Conservation (phyloP, 2,797 vertebrate genomes). For the Sebastes itinus region DNA sequence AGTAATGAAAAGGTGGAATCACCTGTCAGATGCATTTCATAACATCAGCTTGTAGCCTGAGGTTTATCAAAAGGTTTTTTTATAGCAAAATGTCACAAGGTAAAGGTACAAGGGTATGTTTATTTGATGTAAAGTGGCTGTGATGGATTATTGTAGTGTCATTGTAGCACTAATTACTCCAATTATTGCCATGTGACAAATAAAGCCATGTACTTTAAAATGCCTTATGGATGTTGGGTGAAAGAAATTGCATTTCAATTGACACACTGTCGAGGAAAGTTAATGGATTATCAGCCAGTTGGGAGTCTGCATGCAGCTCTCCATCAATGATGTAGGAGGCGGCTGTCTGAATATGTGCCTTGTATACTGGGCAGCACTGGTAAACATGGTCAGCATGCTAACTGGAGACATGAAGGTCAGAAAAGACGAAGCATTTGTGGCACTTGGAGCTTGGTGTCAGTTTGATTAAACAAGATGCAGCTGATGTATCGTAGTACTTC, state of each 20-base stretch:
- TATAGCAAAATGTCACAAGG: constrained; percentile 25
- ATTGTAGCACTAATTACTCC: background rate
- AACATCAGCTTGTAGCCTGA: constrained; percentile 25
- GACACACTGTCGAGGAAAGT: background rate
- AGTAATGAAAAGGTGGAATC: constrained; percentile 62
- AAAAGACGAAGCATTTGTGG: constrained; percentile 15
- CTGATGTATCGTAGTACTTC: background rate
- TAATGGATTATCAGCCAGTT: constrained; percentile 22
- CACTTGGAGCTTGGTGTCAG: background rate
- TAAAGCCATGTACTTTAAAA: background rate
- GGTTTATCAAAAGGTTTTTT: constrained; percentile 43
- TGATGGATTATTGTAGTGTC: background rate
- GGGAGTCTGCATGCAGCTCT: constrained; percentile 52
- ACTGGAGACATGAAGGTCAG: constrained; percentile 53
- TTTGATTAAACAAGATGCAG: background rate
- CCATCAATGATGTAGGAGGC: constrained; percentile 47
- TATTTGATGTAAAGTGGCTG: constrained; percentile 8
- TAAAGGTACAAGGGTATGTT: constrained; percentile 1
- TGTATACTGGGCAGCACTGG: constrained; percentile 61
- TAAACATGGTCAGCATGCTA: constrained; percentile 76
- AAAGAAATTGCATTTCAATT: constrained; percentile 10
- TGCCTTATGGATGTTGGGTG: background rate
- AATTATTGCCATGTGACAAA: constrained; percentile 8
- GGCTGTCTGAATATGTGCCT: constrained; percentile 71
- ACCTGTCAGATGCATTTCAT: constrained; percentile 56